Evolutionary conservation across 2,113 vertebrate genomes (phyloP).

Genomic region (Varanus komodoensis): DNA sequence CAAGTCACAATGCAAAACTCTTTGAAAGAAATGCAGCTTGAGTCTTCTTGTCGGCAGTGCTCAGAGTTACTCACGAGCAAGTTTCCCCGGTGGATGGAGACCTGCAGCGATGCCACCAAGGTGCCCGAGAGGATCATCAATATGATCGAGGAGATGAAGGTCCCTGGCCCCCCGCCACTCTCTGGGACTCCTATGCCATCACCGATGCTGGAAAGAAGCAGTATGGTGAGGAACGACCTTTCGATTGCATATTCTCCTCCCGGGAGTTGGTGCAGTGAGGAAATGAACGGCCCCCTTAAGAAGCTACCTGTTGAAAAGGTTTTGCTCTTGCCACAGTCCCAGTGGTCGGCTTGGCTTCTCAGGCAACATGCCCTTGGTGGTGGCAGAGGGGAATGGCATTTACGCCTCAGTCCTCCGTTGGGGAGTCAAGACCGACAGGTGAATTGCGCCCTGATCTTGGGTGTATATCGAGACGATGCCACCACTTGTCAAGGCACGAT

Average conservation of each 20-base stretch:
- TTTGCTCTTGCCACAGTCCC: background rate
- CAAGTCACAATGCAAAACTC: background rate
- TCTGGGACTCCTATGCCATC: conserved; percentile 85
- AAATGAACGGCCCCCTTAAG: background rate
- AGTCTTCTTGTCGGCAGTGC: conserved; percentile 78
- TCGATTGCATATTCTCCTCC: rapidly evolving
- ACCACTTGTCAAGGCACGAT: background rate
- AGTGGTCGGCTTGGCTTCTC: background rate
- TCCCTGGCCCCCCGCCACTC: conserved; percentile 71
- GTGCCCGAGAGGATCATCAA: conserved; percentile 88
- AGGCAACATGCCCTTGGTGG: background rate
- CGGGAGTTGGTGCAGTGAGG: background rate
- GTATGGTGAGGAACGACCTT: conserved; percentile 70
- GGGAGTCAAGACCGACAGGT: background rate
- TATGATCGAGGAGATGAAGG: conserved; percentile 89
- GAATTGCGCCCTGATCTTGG: background rate
- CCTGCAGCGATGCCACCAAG: conserved; percentile 89
- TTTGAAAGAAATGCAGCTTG: background rate
- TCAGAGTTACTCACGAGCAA: conserved; percentile 86
- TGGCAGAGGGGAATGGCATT: background rate
- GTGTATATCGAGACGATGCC: background rate
- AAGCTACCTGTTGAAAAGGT: background rate
- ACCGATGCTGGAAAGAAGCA: conserved; percentile 78
- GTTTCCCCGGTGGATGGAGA: conserved; percentile 91
- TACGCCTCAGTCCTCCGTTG: background rate